phyloP scores from a whole-genome alignment of 2,888 invertebrate genomes.

The Lymantria dispar region DNA sequence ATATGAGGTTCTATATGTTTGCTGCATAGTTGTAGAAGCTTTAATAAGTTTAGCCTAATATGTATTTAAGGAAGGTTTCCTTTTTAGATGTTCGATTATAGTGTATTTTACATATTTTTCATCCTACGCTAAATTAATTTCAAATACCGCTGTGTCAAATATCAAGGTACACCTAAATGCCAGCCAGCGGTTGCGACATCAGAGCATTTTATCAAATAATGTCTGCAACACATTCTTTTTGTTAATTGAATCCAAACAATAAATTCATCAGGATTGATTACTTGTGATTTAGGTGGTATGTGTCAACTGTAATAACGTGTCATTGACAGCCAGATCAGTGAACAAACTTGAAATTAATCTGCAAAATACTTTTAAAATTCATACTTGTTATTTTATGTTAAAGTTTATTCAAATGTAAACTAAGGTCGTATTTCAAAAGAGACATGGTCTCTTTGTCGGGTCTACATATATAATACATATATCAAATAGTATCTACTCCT shows the following conservation, averaged over 20 bases:
- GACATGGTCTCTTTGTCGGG: slow-evolving; percentile 22
- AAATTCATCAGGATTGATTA: slow-evolving; percentile 38
- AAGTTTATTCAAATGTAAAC: slow-evolving; percentile 24
- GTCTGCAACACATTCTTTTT: slow-evolving; percentile 42
- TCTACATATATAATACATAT: slow-evolving; percentile 27
- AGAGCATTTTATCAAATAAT: slow-evolving; percentile 56
- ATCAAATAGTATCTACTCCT: slow-evolving; percentile 39
- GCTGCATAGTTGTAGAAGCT: too few relatives aligned
- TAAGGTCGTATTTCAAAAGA: slow-evolving; percentile 34
- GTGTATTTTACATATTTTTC: slow-evolving; percentile 42
- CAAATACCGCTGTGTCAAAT: slow-evolving; percentile 71
- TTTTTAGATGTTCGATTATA: too few relatives aligned
- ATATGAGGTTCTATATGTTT: too few relatives aligned
- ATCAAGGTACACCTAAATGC: slow-evolving; percentile 79
- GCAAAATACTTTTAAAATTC: slow-evolving; percentile 15
- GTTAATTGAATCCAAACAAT: slow-evolving; percentile 28
- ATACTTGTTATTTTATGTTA: slow-evolving; percentile 11
- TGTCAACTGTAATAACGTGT: slow-evolving; percentile 32
- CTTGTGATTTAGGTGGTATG: slow-evolving; percentile 12
- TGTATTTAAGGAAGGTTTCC: too few relatives aligned
- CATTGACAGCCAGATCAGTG: slow-evolving; percentile 24
- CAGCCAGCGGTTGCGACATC: slow-evolving; percentile 60
- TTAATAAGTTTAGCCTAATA: too few relatives aligned
- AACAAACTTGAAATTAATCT: slow-evolving; percentile 13
- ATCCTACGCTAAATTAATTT: slow-evolving; percentile 63